Base-by-base conservation (phyloP, 2,797 vertebrate species). In the Antrozous pallidus region DNA sequence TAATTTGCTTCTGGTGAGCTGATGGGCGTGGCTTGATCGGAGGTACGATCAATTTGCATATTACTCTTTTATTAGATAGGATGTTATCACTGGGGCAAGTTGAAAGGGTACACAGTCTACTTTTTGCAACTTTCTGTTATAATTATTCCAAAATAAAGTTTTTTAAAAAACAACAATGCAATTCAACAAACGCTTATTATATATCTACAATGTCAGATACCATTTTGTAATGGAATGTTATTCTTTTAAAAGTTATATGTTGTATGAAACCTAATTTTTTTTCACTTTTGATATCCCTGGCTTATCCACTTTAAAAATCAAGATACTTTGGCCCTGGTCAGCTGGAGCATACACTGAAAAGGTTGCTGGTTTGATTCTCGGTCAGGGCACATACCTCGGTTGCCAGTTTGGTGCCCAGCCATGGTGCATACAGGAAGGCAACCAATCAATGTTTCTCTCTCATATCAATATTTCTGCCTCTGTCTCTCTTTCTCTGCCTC, bases 291-390 rank as follows among this genome's bases (percentile, higher is more conserved):
- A 75, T 79, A 88, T 88, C 22, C 73, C 22, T 90, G 36, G 16
- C 33, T 84, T 79, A 94, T 20, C 42, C 67, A 82, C n/a, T 88
- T 88, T 69, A 90, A 93, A 84, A 95, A 81, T 93, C 85, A 91
- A 77, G 54, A 49, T 84, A 58, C 2, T 56, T 67, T 67, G 33
- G 17, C 63, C n/a, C 63, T 67, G 63, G 63, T 17, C 8, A 1
- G n/a, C n/a, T 67, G n/a, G 17, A 67, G 17, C 17, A 33, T 18
- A 67, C n/a, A 67, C 63, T 17, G 2, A 33, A 65, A 67, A 33
- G n/a, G 17, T 67, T 67, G n/a, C 63, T 17, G n/a, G 63, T 67
- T 67, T 33, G 17, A 67, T 36, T 33, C n/a, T n/a, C 8, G 8
- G 16, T 65, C 63, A 65, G 8, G 63, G 61, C 61, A 63, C 61